Conservation (phyloP, 2,113 vertebrate species). For the Etia nguti region DNA sequence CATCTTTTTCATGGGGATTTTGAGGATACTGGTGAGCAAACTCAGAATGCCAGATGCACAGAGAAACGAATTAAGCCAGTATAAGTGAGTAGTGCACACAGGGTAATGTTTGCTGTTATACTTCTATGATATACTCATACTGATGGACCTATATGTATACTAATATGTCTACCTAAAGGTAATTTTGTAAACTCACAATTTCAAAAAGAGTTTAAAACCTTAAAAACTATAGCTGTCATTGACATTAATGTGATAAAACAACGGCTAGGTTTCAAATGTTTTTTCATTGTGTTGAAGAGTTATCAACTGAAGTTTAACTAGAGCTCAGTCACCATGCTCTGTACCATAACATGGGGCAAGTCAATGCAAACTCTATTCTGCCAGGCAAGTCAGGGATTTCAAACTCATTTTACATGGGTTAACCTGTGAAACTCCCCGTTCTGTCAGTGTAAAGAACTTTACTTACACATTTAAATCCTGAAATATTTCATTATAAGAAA, state of each 20-base stretch:
- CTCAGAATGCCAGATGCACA: conserved; percentile 63
- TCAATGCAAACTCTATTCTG: neutral
- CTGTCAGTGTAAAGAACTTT: neutral
- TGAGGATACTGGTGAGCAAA: conserved; percentile 69
- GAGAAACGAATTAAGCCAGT: conserved; percentile 68
- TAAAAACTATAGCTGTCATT: neutral
- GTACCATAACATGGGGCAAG: neutral
- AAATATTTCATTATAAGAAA: neutral
- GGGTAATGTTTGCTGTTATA: neutral
- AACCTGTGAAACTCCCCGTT: neutral
- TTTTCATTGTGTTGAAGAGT: neutral
- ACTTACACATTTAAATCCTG: neutral
- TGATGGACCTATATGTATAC: neutral
- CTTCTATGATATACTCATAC: neutral
- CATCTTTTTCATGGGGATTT: conserved; percentile 71
- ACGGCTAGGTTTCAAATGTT: neutral
- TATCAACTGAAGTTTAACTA: neutral
- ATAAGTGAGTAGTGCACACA: conserved; percentile 58
- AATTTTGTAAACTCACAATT: neutral
- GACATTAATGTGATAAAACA: neutral
- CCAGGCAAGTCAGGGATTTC: neutral
- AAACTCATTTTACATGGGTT: neutral
- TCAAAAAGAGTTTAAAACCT: neutral
- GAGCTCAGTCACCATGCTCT: neutral
- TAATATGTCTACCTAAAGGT: neutral